Conservation (phyloP, 1,140 invertebrate species). For the Dolichoris vasculosae region DNA sequence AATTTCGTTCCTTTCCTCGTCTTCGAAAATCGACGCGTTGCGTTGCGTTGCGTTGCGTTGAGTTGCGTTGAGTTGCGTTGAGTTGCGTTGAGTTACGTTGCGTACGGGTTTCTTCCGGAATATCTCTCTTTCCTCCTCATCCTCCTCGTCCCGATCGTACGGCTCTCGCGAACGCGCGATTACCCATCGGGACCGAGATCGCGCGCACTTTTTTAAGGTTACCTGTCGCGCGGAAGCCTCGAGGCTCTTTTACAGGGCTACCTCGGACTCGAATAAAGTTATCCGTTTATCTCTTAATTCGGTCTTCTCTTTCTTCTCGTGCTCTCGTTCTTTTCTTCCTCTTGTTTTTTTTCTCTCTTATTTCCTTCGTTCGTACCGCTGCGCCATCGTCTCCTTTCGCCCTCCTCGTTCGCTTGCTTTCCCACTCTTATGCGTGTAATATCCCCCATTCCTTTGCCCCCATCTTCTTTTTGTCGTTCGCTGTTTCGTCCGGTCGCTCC, state of each 20-base stretch:
- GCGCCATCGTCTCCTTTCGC: not conserved
- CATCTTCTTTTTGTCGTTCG: not conserved
- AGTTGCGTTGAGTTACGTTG: not conserved
- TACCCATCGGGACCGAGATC: too few species aligned
- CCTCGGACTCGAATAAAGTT: constrained; percentile 38
- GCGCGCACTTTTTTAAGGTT: not conserved
- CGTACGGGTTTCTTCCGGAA: not conserved
- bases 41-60: not conserved
- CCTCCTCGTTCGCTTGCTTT: not conserved
- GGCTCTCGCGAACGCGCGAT: not conserved
- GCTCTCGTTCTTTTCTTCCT: not conserved
- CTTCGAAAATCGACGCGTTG: not conserved
- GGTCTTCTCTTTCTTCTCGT: constrained; percentile 8
- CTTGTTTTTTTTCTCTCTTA: not conserved
- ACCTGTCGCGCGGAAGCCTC: not conserved
- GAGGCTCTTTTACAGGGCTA: not conserved
- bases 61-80: not conserved
- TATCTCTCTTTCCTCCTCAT: too few species aligned
- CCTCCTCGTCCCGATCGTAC: not conserved
- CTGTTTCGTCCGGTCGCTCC: not conserved
- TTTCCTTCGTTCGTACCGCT: not conserved
- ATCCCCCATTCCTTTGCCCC: not conserved
- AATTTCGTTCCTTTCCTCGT: not conserved
- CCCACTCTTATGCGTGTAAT: not conserved
- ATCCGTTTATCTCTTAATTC: constrained; percentile 51